phyloP scores from a whole-genome alignment of 2,113 vertebrate species.

The Sinocyclocheilus maitianheensis region DNA sequence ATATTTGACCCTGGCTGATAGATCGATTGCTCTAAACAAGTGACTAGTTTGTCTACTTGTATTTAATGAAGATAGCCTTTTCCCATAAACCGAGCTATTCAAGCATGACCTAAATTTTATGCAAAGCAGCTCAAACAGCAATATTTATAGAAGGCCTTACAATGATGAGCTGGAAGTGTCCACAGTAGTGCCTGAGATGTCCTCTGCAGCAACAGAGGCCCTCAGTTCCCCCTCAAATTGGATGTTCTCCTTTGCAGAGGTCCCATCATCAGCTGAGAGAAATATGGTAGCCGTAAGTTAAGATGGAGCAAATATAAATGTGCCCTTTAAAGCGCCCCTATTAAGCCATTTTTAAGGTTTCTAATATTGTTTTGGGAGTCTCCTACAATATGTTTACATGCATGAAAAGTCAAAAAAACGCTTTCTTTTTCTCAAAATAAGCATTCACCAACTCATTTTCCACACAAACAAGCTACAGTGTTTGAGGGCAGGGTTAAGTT shows the following conservation, averaged over 20 bases:
- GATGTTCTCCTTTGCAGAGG: conserved; percentile 77
- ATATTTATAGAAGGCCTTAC: conserved; percentile 63
- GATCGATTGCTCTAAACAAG: not conserved
- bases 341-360: no score
- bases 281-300: not conserved
- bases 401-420: no score
- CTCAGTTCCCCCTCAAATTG: conserved; percentile 77
- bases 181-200: conserved; percentile 67
- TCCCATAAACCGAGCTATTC: not conserved
- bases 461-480: no score
- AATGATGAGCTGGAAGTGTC: conserved; percentile 66
- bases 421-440: no score
- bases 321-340: not conserved
- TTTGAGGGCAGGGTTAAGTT: no score
- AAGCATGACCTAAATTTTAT: conserved; percentile 29
- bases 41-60: not conserved
- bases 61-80: conserved; percentile 14
- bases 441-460: no score
- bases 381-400: no score
- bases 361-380: no score
- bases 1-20: not conserved
- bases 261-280: conserved; percentile 81
- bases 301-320: not conserved
- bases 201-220: conserved; percentile 75
- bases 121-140: not conserved